Conservation (phyloP, 2,797 vertebrate species). For the Onychomys arenicola region DNA sequence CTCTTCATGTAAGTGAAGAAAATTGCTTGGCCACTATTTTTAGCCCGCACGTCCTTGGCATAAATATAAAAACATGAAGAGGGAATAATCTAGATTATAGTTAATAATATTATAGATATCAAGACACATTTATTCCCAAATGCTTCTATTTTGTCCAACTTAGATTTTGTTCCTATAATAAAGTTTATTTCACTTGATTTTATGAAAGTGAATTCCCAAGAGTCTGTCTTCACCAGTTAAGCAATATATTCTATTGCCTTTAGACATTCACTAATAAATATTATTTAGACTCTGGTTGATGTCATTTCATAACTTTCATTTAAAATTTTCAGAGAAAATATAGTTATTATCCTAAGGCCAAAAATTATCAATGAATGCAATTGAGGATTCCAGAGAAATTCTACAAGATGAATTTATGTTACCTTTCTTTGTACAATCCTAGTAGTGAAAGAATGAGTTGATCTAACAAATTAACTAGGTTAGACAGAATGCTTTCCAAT, state of each 20-base stretch:
- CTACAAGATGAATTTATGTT: neutral
- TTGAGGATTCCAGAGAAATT: neutral
- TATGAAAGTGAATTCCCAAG: slow-evolving; percentile 17
- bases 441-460: neutral
- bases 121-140: neutral
- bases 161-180: slow-evolving; percentile 17
- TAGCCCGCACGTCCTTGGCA: neutral
- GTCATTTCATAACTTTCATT: neutral
- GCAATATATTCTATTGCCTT: neutral
- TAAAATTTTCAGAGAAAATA: slow-evolving; percentile 29
- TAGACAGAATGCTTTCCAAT: neutral
- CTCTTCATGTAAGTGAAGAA: neutral
- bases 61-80: neutral
- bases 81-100: neutral
- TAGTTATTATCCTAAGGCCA: neutral
- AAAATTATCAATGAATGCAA: neutral
- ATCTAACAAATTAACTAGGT: neutral
- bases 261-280: slow-evolving; percentile 27
- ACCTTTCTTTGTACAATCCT: neutral
- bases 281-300: slow-evolving; percentile 14
- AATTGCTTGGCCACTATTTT: neutral
- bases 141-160: neutral
- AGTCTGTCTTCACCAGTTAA: neutral
- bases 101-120: neutral
- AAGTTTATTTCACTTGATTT: slow-evolving; percentile 28